Evolutionary conservation across 2,888 invertebrate species (phyloP), one percentile per base, ranked within the genome.

Genomic region (Tenthredo distinguenda): DNA sequence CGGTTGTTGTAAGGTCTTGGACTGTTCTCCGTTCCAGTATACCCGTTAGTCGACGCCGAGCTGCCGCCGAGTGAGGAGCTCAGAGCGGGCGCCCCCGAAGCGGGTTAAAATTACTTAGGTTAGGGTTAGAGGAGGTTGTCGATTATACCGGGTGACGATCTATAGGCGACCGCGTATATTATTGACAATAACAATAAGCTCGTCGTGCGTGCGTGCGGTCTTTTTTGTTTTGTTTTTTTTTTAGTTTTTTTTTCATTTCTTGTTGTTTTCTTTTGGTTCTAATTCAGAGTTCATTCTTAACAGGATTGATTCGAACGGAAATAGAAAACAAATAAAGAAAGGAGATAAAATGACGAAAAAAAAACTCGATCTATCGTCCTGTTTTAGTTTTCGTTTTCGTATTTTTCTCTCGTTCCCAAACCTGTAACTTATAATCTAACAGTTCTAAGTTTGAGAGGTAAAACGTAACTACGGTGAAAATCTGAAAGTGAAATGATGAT

Each of bases 1-100:
- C 62, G 43, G 50, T 62, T 62, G 62, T 62, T 62, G 62, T 34
- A 71, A 34, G 71, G 34, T 71, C 37, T 71, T 40, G 34, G 40
- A 31, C 47, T 40, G 65, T 68, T 37, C 83, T 21, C 62, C 21
- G 81, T 26, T 12, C 47, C 83, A 43, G 68, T 47, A 50, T 21
- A 21, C 43, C 40, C 47, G 65, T 71, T 71, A 83, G 83, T 83
- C 83, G 83, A 47, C 83, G 83, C 83, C 83, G 83, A 83, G 83
- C 83, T 50, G 71, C 68, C 83, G 83, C 50, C 83, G 83, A 83
- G 83, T 71, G 83, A 83, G 83, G 65, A 65, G 43, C 83, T 68
- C 47, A 62, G 55, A 34, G 40, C 62, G 81, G 50, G 40, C 72
- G 72, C 43, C 34, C 68, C 68, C 31, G 26, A 68, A 68, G 34